Evolutionary conservation across 2,797 vertebrate species (phyloP).

Genomic region (Ctenosaura bakeri): DNA sequence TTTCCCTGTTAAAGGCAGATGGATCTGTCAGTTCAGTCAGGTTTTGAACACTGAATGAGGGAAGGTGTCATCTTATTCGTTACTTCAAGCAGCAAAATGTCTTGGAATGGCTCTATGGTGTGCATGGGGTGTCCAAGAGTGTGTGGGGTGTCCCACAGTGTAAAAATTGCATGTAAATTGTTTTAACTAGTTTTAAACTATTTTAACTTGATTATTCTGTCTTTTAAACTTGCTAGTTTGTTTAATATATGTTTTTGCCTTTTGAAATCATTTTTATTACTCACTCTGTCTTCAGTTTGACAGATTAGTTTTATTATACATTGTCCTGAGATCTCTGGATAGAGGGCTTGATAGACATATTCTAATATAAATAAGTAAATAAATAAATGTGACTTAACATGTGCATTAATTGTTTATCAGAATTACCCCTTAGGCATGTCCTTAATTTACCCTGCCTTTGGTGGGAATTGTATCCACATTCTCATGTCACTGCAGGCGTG

Average conservation of each 20-base stretch:
- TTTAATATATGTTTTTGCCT: no score
- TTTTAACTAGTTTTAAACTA: no score
- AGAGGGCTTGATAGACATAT: background rate
- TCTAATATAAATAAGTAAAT: background rate
- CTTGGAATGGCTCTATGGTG: background rate
- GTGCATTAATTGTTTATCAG: background rate
- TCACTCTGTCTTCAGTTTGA: no score
- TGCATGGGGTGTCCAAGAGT: background rate
- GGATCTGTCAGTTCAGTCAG: background rate
- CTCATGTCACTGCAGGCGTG: background rate
- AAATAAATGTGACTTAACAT: background rate
- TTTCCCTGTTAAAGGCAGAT: background rate
- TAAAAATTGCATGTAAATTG: no score
- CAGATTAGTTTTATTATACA: no score
- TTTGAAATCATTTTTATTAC: no score
- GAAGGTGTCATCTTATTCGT: background rate
- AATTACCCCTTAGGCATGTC: background rate
- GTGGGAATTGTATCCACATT: conserved; percentile 26
- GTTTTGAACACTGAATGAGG: background rate
- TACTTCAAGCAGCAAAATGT: background rate
- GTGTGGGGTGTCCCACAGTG: no score
- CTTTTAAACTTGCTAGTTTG: no score
- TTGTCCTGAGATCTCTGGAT: no score
- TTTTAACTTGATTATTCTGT: no score
- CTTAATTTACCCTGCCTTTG: conserved; percentile 8